Conservation (phyloP, 2,888 invertebrate genomes). For the Punctoribates punctum region DNA sequence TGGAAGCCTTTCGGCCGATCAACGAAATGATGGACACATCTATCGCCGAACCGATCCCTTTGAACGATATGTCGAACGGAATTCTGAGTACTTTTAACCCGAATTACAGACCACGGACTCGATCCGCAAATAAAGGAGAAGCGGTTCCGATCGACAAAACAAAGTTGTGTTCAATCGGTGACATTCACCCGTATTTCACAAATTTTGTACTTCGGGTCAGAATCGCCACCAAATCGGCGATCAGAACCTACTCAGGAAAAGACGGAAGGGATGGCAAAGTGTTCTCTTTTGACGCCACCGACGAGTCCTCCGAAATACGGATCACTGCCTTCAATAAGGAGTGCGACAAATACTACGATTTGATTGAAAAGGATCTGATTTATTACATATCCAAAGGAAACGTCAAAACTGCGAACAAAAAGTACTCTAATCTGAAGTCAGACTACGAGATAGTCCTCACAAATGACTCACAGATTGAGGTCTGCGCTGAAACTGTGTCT, state of each 20-base stretch:
- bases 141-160: not conserved
- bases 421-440: slow-evolving; percentile 74
- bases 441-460: slow-evolving; percentile 93
- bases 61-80: no score
- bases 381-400: slow-evolving; percentile 79
- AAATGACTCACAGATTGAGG: slow-evolving; percentile 63
- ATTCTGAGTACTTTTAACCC: no score
- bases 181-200: slow-evolving; percentile 88
- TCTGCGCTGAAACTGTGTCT: slow-evolving; percentile 55
- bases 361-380: slow-evolving; percentile 67
- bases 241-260: slow-evolving; percentile 80
- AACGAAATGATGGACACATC: not conserved
- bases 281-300: slow-evolving; percentile 86
- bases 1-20: not conserved
- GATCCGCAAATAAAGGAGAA: no score
- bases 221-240: slow-evolving; percentile 72
- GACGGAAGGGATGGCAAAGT: slow-evolving; percentile 80
- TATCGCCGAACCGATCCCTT: no score
- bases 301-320: slow-evolving; percentile 80
- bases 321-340: slow-evolving; percentile 83
- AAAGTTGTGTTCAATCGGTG: slow-evolving; percentile 69
- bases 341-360: slow-evolving; percentile 81
- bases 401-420: slow-evolving; percentile 91
- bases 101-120: no score
- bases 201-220: slow-evolving; percentile 90